Evolutionary conservation across 2,888 invertebrate species (phyloP), one percentile per base, ranked within the genome.

Genomic region (Thecophora atra): DNA sequence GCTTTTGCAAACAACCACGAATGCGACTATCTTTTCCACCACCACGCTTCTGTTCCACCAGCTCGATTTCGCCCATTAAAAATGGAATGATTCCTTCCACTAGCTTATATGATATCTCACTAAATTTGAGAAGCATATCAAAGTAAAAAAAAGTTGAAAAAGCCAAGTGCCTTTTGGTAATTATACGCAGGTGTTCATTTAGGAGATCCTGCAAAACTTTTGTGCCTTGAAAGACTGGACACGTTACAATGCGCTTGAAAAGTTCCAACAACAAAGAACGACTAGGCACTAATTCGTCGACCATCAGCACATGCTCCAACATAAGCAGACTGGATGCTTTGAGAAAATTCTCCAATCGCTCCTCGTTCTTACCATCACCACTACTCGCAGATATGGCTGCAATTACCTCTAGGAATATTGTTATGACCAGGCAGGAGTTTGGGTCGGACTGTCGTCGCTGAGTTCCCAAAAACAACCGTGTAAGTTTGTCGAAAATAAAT

Each of bases 231-330:
- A 81, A 86, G 0, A 78, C 72, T 0, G 70, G 13, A 44, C 78
- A 76, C 1, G 73, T 67, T 0, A 81, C 75, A 1, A 86, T 71
- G 2, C 78, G 78, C 6, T 78, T 80, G 21, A 85, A 80, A 8
- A 86, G 74, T 3, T 78, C 78, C 26, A 86, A 72, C 8, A 86
- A 73, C 60, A 83, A 77, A 0, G 75, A 73, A 2, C 83, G 82
- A 76, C 85, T 86, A 1, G 85, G 81, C 30, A 82, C 82, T 68
- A 83, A 77, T 65, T 86, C 86, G 70, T 86, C 85, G 0, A 85
- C 83, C 80, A 87, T 84, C 85, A 87, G 85, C 0, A 84, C 76
- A 73, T 86, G 86, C 73, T 87, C 87, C n/a, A 87, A 74, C 47
- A 83, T 78, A 2, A 81, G 77, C 15, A 82, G 71, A 21, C 81